Conservation (phyloP, 1,140 invertebrate genomes). For the Brachionus paranguensis region DNA sequence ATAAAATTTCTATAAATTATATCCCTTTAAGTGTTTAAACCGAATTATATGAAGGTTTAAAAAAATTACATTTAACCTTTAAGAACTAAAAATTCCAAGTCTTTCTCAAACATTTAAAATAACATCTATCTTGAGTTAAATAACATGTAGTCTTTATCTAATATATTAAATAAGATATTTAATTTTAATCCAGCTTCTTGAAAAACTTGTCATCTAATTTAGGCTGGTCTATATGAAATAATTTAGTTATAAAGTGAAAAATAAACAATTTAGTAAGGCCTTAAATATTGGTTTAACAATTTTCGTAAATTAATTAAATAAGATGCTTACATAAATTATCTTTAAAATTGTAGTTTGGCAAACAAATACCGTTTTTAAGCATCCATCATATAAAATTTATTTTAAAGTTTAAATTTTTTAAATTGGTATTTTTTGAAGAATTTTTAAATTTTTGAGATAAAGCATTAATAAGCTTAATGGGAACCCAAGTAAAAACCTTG, state of each 20-base stretch:
- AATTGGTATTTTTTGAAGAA: neutral
- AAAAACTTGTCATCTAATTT: neutral
- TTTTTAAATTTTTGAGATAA: neutral
- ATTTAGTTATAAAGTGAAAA: neutral
- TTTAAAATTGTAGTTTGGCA: neutral
- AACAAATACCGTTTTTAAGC: neutral
- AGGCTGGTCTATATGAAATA: neutral
- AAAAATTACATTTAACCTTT: neutral
- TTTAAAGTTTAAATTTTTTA: neutral
- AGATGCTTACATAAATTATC: neutral
- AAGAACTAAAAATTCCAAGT: neutral
- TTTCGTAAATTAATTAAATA: neutral
- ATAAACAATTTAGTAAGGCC: neutral
- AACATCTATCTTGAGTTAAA: slow-evolving; percentile 21
- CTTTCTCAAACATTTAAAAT: neutral
- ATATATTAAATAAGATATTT: neutral
- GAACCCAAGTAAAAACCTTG: neutral
- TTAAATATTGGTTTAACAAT: neutral
- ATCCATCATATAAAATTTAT: neutral
- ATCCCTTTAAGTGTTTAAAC: neutral
- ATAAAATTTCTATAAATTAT: neutral
- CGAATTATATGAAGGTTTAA: neutral
- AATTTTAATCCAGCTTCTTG: neutral
- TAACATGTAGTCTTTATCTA: neutral
- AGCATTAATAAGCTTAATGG: neutral